Base-by-base conservation (phyloP, 2,797 vertebrate genomes). In the Sebastes taczanowskii region DNA sequence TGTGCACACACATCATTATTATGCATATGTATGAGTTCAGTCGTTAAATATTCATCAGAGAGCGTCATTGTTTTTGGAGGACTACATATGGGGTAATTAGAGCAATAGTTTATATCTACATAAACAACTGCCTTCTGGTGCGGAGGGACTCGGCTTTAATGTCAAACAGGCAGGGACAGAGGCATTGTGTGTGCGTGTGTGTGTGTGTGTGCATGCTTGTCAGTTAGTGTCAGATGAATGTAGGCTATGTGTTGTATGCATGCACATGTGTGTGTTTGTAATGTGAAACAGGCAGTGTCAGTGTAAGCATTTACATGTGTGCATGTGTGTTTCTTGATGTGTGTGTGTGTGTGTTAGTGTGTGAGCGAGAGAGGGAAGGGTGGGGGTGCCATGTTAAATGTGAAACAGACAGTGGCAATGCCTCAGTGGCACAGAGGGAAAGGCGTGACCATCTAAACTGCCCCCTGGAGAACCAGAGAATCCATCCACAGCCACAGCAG, bases 1-100 rank as follows among this genome's bases (percentile, higher is more conserved):
- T 68, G 71, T 65, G 63, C 70, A 68, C 78, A 82, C 78, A 88
- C 53, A 74, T 82, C 63, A 69, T 87, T 87, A 83, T 83, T 74
- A 80, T 85, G 83, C 75, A 65, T 83, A 46, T 87, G 78, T 65
- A 52, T 78, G 88, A 79, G 76, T 87, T 81, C 66, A 81, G 74
- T 88, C 86, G 65, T 95, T 94, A 94, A 93, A 95, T 95, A 94
- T 94, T 94, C 92, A 94, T 94, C 91, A 92, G 87, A 92, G 89
- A 91, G 86, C 32, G 85, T 85, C 87, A 93, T 93, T 94, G 92
- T 90, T 92, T 94, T 93, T 93, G 88, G 92, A 91, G 91, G 84
- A 83, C 89, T 94, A 84, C 92, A 95, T 95, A 94, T 94, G 94
- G 92, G 89, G 84, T 91, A 95, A 94, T 95, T 93, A 95, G 78